Percentiles rank a stretch among this genome's conserved stretches.
Evolutionary conservation across 2,888 invertebrate genomes (phyloP).

Genomic region (Eilema sororculum): DNA sequence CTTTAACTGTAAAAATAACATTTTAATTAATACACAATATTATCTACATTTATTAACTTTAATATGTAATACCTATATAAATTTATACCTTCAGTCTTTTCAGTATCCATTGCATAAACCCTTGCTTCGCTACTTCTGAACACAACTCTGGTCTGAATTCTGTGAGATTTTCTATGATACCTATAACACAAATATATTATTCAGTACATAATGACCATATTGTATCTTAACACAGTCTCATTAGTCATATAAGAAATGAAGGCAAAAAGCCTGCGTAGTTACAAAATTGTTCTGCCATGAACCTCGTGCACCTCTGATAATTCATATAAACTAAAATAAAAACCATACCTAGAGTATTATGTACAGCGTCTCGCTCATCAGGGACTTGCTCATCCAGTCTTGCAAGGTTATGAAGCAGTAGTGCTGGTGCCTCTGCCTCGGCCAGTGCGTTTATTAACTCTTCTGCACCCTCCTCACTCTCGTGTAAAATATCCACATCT

Average conservation of each 20-base stretch:
- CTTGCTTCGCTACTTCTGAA: conserved; percentile 95
- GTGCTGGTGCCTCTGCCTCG: conserved; percentile 95
- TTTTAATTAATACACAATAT: not conserved
- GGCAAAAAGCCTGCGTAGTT: not conserved
- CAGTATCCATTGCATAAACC: conserved; percentile 96
- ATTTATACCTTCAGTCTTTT: conserved; percentile 91
- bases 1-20: conserved; percentile 87
- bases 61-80: not conserved
- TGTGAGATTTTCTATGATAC: conserved; percentile 97
- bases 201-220: not conserved
- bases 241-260: not conserved
- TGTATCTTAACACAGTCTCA: not conserved
- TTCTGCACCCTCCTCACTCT: conserved; percentile 96
- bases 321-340: not conserved
- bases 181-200: conserved; percentile 71
- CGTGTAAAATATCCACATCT: conserved; percentile 98
- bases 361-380: conserved; percentile 98
- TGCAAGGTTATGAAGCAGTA: conserved; percentile 97
- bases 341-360: conserved; percentile 93
- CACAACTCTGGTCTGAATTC: conserved; percentile 96
- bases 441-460: conserved; percentile 95
- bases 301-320: not conserved
- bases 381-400: conserved; percentile 96
- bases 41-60: not conserved
- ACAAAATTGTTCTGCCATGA: not conserved